Percentiles rank a stretch among this genome's conserved stretches.
These are phyloP conservation scores for Macrotrachela quadricornifera DNA, from an alignment of 1,140 invertebrate genomes.

Conservation along the genomic window DNA sequence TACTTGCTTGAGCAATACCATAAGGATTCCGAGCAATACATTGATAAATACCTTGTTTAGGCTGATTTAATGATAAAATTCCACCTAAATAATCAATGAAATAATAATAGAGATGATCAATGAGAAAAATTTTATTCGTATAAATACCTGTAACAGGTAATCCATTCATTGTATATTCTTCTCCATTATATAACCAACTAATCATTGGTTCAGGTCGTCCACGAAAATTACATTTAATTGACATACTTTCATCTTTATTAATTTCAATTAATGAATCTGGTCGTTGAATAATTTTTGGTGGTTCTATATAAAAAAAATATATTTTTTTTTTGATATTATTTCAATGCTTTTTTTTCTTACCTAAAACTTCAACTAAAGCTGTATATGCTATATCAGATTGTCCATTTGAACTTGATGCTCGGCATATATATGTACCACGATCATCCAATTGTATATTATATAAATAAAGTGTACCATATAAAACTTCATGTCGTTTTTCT, in stretches of 20 bases:
- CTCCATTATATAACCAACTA: conserved; percentile 62
- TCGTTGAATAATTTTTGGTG: conserved; percentile 40
- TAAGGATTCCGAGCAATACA: conserved; percentile 60
- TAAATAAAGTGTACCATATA: conserved; percentile 40
- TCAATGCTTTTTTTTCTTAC: too few relatives aligned
- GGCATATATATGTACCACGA: conserved; percentile 48
- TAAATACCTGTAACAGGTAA: too few relatives aligned
- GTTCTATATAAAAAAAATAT: conserved; percentile 14
- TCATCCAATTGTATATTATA: conserved; percentile 39
- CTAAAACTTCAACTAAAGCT: conserved; percentile 10
- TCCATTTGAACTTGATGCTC: conserved; percentile 24
- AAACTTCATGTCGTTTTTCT: conserved; percentile 8
- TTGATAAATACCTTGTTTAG: conserved; percentile 54
- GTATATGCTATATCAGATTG: conserved; percentile 7
- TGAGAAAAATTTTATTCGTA: too few relatives aligned
- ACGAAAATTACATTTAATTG: conserved; percentile 41
- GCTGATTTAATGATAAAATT: too few relatives aligned
- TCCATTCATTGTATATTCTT: conserved; percentile 34
- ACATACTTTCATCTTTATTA: conserved; percentile 41
- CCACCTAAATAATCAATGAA: too few relatives aligned
- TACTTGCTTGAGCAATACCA: conserved; percentile 36
- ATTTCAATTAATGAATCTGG: conserved; percentile 37
- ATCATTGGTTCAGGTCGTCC: conserved; percentile 49
- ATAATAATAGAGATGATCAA: too few relatives aligned
- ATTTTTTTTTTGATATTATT: too few relatives aligned